Evolutionary conservation across 2,888 invertebrate species (phyloP), one percentile per base, ranked within the genome.

Genomic region (Stenodema calcarata): DNA sequence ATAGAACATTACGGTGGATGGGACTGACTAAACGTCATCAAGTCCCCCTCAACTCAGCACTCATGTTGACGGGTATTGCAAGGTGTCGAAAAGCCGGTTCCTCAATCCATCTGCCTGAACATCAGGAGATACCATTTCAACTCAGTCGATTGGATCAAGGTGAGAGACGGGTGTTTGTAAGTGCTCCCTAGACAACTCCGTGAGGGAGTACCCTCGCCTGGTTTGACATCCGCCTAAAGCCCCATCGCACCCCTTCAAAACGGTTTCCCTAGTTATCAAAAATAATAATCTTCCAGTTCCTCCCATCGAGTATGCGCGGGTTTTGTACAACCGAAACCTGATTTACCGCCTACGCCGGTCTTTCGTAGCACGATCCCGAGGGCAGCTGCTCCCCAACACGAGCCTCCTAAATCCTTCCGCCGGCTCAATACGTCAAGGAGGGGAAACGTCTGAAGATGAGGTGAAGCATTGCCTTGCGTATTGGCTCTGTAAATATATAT

Each of bases 341-440:
- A 80, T 80, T 80, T 80, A 80, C 80, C 50, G 50, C 50, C 50
- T 30, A 80, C 80, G 30, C 42, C 23, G 23, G 78, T 78, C 78
- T 30, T 44, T 78, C 18, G 44, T 78, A 78, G 41, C 44, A 42
- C 78, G 41, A 78, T 42, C 78, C 44, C 7, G 6, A 44, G 80
- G 50, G 47, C 82, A 82, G 82, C 82, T 82, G 82, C 82, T 30
- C 35, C 81, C 82, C 82, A 82, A 62, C 82, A 27, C 82, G 82
- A 82, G 82, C 69, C 82, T 47, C 54, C 82, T 82, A 82, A 82
- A 82, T 82, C 82, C 82, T 82, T 82, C 82, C 41, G 35, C 82
- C 41, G 82, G 82, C 82, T 82, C 82, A 82, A 82, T 82, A 82
- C 82, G 82, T 82, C 82, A 82, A 78, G 27, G 41, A 44, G 16